phyloP scores from a whole-genome alignment of 2,888 invertebrate species.

The Andrena haemorrhoa region DNA sequence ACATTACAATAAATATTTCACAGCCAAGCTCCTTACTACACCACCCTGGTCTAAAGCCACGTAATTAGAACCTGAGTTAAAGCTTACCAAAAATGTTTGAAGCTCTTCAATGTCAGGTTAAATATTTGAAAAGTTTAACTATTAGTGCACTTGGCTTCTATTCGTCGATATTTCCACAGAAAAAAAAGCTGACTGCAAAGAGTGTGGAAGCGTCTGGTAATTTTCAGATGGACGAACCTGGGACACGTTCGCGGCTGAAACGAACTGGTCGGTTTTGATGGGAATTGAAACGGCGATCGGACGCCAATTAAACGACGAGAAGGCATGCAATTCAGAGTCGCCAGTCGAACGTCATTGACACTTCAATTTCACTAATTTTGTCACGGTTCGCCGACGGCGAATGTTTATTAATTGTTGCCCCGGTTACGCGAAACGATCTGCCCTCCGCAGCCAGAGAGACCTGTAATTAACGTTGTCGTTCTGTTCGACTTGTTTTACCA shows the following conservation, averaged over 20 bases:
- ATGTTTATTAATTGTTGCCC: constrained; percentile 37
- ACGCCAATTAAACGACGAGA: constrained; percentile 38
- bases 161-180: neutral
- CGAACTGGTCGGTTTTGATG: constrained; percentile 33
- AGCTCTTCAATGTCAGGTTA: too few species aligned
- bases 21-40: too few species aligned
- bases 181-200: neutral
- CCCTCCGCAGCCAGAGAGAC: neutral
- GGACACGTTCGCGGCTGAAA: constrained; percentile 12
- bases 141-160: too few species aligned
- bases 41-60: too few species aligned
- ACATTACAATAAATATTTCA: too few species aligned
- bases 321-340: constrained; percentile 23
- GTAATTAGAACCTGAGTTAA: too few species aligned
- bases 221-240: constrained; percentile 12
- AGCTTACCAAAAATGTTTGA: too few species aligned
- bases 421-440: constrained; percentile 12
- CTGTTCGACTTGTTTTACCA: neutral
- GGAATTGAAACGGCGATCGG: constrained; percentile 39
- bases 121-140: too few species aligned
- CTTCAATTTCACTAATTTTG: constrained; percentile 42
- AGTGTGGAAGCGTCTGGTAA: neutral
- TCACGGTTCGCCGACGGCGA: constrained; percentile 25
- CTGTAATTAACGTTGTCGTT: constrained; percentile 18
- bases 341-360: constrained; percentile 28